phyloP scores from a whole-genome alignment of 2,888 invertebrate genomes.

The Cacoxenus indagator region DNA sequence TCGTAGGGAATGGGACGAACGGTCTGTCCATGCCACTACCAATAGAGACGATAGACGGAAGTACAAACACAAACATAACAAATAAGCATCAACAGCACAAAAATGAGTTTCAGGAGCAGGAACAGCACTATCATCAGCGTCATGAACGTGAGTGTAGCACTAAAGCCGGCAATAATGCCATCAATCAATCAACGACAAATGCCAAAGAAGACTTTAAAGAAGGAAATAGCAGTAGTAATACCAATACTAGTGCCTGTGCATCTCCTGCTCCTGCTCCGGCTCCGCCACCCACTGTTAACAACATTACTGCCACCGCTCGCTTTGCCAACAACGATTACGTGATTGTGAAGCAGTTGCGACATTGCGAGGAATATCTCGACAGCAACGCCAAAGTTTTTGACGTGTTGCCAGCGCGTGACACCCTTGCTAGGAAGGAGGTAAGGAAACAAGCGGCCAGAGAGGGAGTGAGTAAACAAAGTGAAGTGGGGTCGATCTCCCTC shows the following conservation, averaged over 20 bases:
- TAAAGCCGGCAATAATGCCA: slow-evolving; percentile 32
- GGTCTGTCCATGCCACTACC: slow-evolving; percentile 52
- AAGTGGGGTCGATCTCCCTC: neutral
- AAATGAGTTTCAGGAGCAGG: neutral
- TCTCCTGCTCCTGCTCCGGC: neutral
- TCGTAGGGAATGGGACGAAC: neutral
- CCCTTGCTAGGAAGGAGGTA: slow-evolving; percentile 44
- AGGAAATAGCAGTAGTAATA: slow-evolving; percentile 3
- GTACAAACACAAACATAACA: neutral
- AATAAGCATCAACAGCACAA: neutral
- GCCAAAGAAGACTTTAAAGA: slow-evolving; percentile 44
- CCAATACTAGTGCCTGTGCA: slow-evolving; percentile 10
- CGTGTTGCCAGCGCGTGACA: slow-evolving; percentile 50
- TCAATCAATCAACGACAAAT: slow-evolving; percentile 47
- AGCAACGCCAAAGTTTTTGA: slow-evolving; percentile 59
- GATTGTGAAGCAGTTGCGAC: slow-evolving; percentile 57
- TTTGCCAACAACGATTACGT: slow-evolving; percentile 44
- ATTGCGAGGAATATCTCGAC: slow-evolving; percentile 63
- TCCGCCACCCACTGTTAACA: too few species aligned
- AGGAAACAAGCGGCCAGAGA: neutral
- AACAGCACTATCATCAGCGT: slow-evolving; percentile 19
- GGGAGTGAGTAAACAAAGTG: neutral
- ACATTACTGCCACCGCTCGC: slow-evolving; percentile 30
- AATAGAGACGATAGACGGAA: neutral
- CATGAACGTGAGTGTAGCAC: slow-evolving; percentile 10